These are phyloP conservation scores for Spicauda simplicius DNA, from an alignment of 2,888 invertebrate species.

Conservation along the genomic window DNA sequence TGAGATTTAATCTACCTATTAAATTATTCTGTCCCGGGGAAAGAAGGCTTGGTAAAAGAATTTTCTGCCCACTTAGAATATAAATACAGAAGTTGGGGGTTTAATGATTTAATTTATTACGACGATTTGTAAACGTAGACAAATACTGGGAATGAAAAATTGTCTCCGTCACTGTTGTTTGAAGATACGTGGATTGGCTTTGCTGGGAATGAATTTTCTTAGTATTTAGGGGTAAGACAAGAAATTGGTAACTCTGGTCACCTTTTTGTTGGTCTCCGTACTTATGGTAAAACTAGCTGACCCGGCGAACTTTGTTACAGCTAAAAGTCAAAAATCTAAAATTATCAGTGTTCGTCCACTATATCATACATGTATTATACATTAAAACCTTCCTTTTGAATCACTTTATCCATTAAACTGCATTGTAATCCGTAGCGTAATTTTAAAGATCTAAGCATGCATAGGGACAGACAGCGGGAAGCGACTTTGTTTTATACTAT, in stretches of 20 bases:
- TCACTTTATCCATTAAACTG: too few relatives aligned
- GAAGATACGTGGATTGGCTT: neutral
- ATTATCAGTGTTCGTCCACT: too few relatives aligned
- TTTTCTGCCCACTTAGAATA: slow-evolving; percentile 19
- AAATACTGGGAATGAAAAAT: slow-evolving; percentile 7
- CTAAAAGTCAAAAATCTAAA: too few relatives aligned
- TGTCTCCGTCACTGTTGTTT: neutral
- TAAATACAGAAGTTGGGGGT: slow-evolving; percentile 24
- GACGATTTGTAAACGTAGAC: slow-evolving; percentile 24
- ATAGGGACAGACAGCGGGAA: too few relatives aligned
- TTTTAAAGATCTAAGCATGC: too few relatives aligned
- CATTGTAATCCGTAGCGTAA: too few relatives aligned
- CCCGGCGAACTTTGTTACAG: too few relatives aligned
- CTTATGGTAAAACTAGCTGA: too few relatives aligned
- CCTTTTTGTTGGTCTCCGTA: too few relatives aligned
- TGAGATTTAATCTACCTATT: slow-evolving; percentile 33
- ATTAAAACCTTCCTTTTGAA: too few relatives aligned
- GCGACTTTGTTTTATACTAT: too few relatives aligned
- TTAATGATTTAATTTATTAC: slow-evolving; percentile 32
- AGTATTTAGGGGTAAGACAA: neutral
- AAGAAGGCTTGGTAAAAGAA: slow-evolving; percentile 27
- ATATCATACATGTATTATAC: too few relatives aligned
- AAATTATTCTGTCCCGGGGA: slow-evolving; percentile 26
- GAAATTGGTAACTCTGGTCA: neutral
- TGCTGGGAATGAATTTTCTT: neutral